Evolutionary conservation across 2,113 vertebrate species (phyloP).

Genomic region (Eulacestoma nigropectus): DNA sequence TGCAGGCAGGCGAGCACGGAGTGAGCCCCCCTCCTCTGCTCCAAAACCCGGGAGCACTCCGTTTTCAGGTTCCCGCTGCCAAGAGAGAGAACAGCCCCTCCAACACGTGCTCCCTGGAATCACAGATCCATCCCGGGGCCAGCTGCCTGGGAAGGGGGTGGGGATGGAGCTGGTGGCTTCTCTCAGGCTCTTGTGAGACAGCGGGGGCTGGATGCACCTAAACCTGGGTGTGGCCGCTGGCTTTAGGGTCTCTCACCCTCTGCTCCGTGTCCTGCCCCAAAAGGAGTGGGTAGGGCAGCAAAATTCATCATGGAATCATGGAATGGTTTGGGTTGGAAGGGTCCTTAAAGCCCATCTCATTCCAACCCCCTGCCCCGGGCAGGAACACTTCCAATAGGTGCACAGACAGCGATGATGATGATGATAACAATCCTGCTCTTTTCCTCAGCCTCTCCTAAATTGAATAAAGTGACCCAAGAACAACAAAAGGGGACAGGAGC

Average conservation of each 20-base stretch:
- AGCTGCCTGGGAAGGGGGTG: rapidly evolving
- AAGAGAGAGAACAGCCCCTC: not conserved
- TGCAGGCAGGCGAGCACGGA: slow-evolving; percentile 73
- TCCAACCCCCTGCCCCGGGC: not conserved
- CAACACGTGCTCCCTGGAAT: rapidly evolving
- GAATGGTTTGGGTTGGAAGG: not conserved
- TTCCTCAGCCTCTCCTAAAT: not conserved
- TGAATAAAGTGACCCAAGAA: not conserved
- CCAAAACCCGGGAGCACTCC: slow-evolving; percentile 68
- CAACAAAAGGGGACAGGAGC: not conserved
- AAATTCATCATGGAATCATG: not conserved
- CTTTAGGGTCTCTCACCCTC: not conserved
- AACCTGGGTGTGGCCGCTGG: not conserved
- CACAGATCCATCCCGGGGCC: rapidly evolving
- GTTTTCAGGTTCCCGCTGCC: slow-evolving; percentile 73
- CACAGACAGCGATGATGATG: not conserved
- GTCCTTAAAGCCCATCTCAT: not conserved
- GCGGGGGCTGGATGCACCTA: rapidly evolving
- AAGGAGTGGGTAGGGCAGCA: not conserved
- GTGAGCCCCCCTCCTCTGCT: slow-evolving; percentile 71
- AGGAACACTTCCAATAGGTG: not conserved
- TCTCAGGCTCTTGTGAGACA: not conserved
- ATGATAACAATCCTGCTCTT: rapidly evolving
- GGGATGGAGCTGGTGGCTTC: not conserved
- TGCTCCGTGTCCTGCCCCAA: not conserved